Percentiles rank a stretch among this genome's conserved stretches.
Evolutionary conservation across 2,797 vertebrate genomes (phyloP).

Genomic region (Cossypha polioptera): DNA sequence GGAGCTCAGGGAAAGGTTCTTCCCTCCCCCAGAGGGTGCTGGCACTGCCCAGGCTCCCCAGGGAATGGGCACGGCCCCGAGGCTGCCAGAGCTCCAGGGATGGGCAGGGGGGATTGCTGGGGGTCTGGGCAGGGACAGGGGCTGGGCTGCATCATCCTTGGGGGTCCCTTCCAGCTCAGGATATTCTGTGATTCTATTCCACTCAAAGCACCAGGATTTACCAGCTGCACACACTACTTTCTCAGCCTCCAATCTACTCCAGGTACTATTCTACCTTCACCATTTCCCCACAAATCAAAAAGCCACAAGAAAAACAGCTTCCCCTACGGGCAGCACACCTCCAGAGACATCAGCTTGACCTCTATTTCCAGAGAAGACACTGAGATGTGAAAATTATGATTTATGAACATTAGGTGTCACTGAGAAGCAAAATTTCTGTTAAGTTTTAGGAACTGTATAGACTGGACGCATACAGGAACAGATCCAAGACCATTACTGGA

Average conservation of each 20-base stretch:
- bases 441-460: neutral
- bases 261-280: neutral
- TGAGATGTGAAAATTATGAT: neutral
- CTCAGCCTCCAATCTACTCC: neutral
- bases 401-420: neutral
- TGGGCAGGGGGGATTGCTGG: neutral
- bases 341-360: neutral
- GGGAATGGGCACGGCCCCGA: neutral
- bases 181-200: neutral
- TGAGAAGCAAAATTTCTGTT: neutral
- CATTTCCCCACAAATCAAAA: neutral
- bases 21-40: neutral
- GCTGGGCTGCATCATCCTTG: neutral
- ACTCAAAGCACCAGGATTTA: neutral
- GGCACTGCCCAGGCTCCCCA: neutral
- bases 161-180: neutral
- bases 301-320: neutral
- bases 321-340: neutral
- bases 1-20: neutral
- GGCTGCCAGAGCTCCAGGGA: neutral
- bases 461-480: neutral
- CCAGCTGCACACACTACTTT: neutral
- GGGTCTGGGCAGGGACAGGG: neutral
- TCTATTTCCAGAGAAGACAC: neutral
- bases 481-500: neutral